phyloP scores from a whole-genome alignment of 2,888 invertebrate genomes.

The Cantharis lateralis region DNA sequence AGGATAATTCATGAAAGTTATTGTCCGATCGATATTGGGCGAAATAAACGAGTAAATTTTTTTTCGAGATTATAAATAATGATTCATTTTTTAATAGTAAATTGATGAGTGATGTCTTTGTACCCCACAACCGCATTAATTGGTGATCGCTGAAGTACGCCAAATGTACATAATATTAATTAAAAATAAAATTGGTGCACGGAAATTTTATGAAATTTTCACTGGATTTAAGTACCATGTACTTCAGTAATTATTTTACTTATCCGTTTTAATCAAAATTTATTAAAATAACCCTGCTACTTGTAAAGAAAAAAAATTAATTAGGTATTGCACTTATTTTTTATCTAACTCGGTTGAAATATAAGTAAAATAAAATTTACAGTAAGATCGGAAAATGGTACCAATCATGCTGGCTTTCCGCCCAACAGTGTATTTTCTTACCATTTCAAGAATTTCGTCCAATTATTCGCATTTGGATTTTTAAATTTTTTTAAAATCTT shows the following conservation, averaged over 20 bases:
- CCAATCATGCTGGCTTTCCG: no score
- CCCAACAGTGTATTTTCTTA: no score
- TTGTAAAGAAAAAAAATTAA: no score
- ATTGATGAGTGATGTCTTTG: constrained; percentile 1
- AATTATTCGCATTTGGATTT: no score
- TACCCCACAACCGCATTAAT: neutral
- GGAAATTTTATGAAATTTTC: neutral
- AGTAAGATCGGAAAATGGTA: no score
- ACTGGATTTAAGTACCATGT: neutral
- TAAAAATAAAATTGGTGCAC: neutral
- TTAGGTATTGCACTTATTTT: no score
- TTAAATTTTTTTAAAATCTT: no score
- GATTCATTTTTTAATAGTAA: constrained; percentile 1
- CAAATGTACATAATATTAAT: neutral
- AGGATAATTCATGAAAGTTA: constrained; percentile 17
- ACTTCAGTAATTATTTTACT: neutral
- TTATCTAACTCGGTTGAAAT: no score
- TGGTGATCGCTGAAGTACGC: neutral
- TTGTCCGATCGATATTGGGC: constrained; percentile 11
- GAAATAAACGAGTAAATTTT: constrained; percentile 1
- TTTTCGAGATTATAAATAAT: constrained; percentile 17
- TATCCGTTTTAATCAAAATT: neutral
- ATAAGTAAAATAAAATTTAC: no score
- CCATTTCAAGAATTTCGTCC: no score
- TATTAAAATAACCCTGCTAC: no score